A percentile compares a stretch with the other conserved stretches of the same genome.
Evolutionary conservation across 2,797 vertebrate species (phyloP).

Genomic region (Zalophus californianus): DNA sequence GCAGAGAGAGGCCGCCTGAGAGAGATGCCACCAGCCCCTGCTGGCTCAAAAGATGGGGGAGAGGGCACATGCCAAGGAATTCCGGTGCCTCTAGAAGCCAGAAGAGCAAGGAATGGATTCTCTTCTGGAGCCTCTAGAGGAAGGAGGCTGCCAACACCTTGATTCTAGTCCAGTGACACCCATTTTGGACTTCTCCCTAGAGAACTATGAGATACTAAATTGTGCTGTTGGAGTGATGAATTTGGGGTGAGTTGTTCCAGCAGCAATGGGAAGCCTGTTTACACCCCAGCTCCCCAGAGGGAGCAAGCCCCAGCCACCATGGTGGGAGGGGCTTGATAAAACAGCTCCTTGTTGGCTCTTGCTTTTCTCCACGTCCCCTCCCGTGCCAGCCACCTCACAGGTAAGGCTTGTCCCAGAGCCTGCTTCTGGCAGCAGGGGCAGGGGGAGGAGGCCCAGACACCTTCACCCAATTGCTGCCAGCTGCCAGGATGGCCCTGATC

Average conservation of each 20-base stretch:
- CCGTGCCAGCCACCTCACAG: background rate
- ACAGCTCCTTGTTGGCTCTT: background rate
- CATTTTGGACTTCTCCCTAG: background rate
- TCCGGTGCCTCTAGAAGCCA: accelerated
- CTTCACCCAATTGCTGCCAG: background rate
- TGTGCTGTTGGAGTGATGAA: background rate
- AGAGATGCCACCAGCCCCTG: no score
- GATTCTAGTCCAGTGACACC: background rate
- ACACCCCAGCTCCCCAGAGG: background rate
- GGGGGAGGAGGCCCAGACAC: no score
- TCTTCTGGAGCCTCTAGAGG: background rate
- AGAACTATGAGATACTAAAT: no score
- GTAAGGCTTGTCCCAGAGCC: background rate
- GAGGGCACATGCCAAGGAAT: background rate
- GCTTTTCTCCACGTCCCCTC: background rate
- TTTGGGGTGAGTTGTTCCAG: background rate
- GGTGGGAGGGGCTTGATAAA: background rate
- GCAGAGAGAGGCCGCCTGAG: background rate
- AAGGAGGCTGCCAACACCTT: background rate
- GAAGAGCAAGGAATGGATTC: background rate
- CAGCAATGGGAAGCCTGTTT: background rate
- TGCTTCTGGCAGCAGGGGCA: background rate
- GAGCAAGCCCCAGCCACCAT: accelerated
- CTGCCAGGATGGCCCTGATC: accelerated
- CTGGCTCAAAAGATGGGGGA: no score